Conservation (phyloP, 1,140 invertebrate species). For the Pemphigus obesinymphae region DNA sequence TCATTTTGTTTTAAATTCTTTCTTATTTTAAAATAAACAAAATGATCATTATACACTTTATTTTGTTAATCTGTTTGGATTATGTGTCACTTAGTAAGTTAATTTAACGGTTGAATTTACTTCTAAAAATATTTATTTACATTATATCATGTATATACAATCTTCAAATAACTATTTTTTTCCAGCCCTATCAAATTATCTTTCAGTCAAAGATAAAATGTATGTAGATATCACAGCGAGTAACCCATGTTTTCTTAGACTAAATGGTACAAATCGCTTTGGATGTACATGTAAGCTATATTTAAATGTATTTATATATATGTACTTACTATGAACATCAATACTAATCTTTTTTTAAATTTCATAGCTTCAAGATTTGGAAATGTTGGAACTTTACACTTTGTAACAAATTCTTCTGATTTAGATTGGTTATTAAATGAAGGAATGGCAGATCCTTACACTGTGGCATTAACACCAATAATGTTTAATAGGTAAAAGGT, state of each 20-base stretch:
- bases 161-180: not conserved
- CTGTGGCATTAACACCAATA: constrained; percentile 61
- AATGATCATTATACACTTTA: not conserved
- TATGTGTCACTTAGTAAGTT: not conserved
- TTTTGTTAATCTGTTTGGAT: constrained; percentile 6
- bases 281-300: constrained; percentile 78
- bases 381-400: constrained; percentile 78
- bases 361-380: constrained; percentile 62
- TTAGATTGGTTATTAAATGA: constrained; percentile 67
- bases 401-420: constrained; percentile 60
- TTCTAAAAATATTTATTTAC: not conserved
- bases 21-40: not conserved
- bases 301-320: constrained; percentile 11
- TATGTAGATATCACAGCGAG: constrained; percentile 68
- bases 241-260: constrained; percentile 73
- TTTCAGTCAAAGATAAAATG: constrained; percentile 61
- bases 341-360: constrained; percentile 30
- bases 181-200: constrained; percentile 2
- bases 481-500: constrained; percentile 55
- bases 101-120: not conserved
- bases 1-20: not conserved
- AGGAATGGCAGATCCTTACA: constrained; percentile 66
- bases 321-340: too few relatives aligned
- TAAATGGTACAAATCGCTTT: constrained; percentile 89
- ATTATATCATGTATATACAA: too few relatives aligned